Evolutionary conservation across 2,888 invertebrate species (phyloP), one percentile per base, ranked within the genome.

Genomic region (Ophion obscuratus): DNA sequence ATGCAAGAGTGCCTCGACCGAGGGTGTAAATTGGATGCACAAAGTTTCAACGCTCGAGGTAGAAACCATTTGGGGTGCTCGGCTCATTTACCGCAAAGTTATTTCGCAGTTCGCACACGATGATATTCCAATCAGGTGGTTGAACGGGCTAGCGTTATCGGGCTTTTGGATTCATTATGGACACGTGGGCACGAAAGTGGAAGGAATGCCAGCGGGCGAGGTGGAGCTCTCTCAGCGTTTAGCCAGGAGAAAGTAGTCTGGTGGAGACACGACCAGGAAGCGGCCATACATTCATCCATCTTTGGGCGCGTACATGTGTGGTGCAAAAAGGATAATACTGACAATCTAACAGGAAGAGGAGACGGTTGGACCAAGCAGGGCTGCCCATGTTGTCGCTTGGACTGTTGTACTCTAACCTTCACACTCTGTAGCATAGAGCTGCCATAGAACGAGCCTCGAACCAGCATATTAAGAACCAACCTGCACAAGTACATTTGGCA

Each of bases 1-100:
- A 67, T 57, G 61, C 64, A 62, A 73, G 61, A 77, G 80, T 57
- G 36, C n/a, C 71, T 77, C 76, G 61, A 17, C 20, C 59, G 75
- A 77, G 73, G 80, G 83, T 86, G 83, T 83, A 80, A 86, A 83
- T 86, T 76, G 83, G 83, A 59, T 83, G 83, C 75, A 83, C 83
- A 80, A 77, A 86, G 67, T 80, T 80, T 61, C 24, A 44, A 36
- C 59, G 27, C 44, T 57, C 75, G 68, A 17, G 31, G 17, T 44
- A 44, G 77, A 27, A 71, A 47, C 59, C 36, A 62, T 83, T 85
- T 80, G 53, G 76, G 79, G 70, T 62, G 61, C 66, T 59, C 24
- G 76, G 83, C 67, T 83, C 77, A 73, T 82, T 83, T 80, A 76
- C 61, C 83, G 59, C 76, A 80, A 81, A 81, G 80, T 83, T 83